Evolutionary conservation across 2,113 vertebrate genomes (phyloP), one percentile per base, ranked within the genome.

Genomic region (Vanacampus margaritifer): DNA sequence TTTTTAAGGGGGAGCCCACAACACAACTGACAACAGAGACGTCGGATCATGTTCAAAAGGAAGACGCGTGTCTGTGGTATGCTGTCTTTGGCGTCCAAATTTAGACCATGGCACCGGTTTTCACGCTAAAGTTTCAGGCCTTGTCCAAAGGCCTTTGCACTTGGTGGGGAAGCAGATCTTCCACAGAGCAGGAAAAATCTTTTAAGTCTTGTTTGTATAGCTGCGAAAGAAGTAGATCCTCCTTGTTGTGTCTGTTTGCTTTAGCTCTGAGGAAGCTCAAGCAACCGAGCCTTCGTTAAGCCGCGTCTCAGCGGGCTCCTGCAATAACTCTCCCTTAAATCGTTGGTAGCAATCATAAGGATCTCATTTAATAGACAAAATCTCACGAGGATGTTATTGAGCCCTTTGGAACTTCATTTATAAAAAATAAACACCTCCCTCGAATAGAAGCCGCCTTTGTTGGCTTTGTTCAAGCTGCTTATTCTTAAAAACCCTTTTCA

Each of bases 201-300:
- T 67, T 10, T 26, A 57, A 57, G 23, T 32, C 54, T 32, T 57
- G 54, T 57, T 57, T 57, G 14, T 57, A 16, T 32, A 57, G 54
- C 26, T 28, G 13, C 26, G 26, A 32, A 57, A 57, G 54, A 57
- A 57, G 26, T 17, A 39, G 4, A 61, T 41, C 59, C 59, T 41
- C 59, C 73, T 75, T 72, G 78, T 72, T 65, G 64, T 61, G 50
- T 60, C 66, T 91, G 84, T 90, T 89, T 88, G 74, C 75, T 89
- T 90, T 86, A 86, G 88, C 80, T 87, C 82, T 86, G 68, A 82
- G 13, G 54, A 80, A 87, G 84, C 84, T 91, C 76, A 80, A 72
- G 66, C 67, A 66, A 37, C 23, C 24, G 37, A 62, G 67, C 68
- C 37, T 81, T 72, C 5, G 51, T 36, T 86, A 79, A 87, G 79